These are phyloP conservation scores for Hystrix cristata DNA, from an alignment of 2,113 vertebrate genomes.

Conservation along the genomic window DNA sequence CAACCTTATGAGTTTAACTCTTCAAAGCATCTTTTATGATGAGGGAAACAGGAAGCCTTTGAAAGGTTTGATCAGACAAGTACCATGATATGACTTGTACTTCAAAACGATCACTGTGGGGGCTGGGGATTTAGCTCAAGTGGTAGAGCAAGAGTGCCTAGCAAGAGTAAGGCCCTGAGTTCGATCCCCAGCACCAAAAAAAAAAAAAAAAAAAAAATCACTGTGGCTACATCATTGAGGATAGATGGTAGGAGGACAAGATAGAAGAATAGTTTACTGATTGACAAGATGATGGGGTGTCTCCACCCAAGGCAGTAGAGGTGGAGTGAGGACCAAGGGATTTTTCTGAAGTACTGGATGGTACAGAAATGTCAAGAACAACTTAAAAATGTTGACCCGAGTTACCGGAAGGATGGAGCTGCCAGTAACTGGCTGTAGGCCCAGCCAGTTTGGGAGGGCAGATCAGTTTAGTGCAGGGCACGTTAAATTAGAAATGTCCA, in stretches of 20 bases:
- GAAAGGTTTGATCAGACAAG: not conserved
- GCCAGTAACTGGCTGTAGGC: not conserved
- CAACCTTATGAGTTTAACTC: not conserved
- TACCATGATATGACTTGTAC: not conserved
- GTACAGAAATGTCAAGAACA: not conserved
- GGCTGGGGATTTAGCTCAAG: no score
- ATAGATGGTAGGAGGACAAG: not conserved
- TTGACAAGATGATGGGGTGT: not conserved
- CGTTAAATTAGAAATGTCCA: not conserved
- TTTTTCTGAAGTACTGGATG: not conserved
- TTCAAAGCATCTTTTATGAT: not conserved
- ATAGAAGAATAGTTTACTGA: not conserved
- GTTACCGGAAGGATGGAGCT: not conserved
- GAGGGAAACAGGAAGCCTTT: not conserved
- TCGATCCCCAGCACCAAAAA: no score
- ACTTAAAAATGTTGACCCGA: not conserved
- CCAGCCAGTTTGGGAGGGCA: not conserved
- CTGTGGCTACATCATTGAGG: not conserved
- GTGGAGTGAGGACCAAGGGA: not conserved
- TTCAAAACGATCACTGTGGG: not conserved
- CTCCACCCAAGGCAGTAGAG: not conserved
- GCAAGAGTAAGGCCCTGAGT: no score
- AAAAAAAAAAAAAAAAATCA: no score
- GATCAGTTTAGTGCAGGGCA: not conserved
- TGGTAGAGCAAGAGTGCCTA: no score